Conservation (phyloP, 1,140 invertebrate species). For the Drosophila serrata region DNA sequence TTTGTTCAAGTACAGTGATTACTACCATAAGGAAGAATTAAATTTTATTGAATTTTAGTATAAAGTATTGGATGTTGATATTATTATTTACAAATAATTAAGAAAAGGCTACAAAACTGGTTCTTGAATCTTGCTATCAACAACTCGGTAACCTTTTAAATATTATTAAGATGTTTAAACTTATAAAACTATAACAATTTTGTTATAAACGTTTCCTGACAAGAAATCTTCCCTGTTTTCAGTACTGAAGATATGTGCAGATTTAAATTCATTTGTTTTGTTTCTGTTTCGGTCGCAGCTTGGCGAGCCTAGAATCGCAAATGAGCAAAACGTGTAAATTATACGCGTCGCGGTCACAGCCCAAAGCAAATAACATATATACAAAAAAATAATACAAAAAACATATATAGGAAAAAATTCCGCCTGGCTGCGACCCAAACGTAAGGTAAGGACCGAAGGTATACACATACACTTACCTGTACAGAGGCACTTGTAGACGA, state of each 20-base stretch:
- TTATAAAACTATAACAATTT: no score
- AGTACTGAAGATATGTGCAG: conserved; percentile 21
- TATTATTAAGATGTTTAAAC: no score
- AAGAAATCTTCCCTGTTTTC: conserved; percentile 4
- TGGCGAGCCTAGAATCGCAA: conserved; percentile 81
- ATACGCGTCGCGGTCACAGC: conserved; percentile 80
- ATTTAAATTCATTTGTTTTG: conserved; percentile 72
- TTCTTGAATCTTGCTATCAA: not conserved
- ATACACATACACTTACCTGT: conserved; percentile 12
- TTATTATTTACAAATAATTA: not conserved
- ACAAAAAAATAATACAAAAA: conserved; percentile 3
- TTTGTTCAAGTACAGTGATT: conserved; percentile 5
- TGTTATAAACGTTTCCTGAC: no score
- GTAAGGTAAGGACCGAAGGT: conserved; percentile 35
- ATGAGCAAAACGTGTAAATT: conserved; percentile 84
- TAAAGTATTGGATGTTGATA: not conserved
- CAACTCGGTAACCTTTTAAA: no score
- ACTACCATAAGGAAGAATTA: not conserved
- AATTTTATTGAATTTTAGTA: not conserved
- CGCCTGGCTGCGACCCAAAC: conserved; percentile 40
- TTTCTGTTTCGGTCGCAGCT: conserved; percentile 63
- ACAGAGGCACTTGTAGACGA: conserved; percentile 23
- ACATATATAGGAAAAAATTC: conserved; percentile 45
- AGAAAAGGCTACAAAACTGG: not conserved
- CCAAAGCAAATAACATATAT: conserved; percentile 68